These are phyloP conservation scores for Bovichtus variegatus DNA, from an alignment of 2,797 vertebrate species.

Conservation along the genomic window DNA sequence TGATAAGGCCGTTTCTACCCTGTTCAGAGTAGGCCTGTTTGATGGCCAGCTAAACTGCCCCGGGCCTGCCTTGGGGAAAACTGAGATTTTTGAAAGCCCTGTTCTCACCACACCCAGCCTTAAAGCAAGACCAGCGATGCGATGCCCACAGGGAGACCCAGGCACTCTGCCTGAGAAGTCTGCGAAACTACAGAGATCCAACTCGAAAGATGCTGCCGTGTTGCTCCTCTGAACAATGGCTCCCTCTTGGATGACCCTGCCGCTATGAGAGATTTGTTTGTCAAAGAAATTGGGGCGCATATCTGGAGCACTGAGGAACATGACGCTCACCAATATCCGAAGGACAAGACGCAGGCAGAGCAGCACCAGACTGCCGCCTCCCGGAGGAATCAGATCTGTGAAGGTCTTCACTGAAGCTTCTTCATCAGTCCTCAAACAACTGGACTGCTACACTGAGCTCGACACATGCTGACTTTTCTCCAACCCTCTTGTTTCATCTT, in stretches of 20 bases:
- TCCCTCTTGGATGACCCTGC: slow-evolving; percentile 43
- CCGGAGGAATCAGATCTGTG: slow-evolving; percentile 20
- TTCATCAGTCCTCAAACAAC: slow-evolving; percentile 1
- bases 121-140: slow-evolving; percentile 62
- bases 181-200: slow-evolving; percentile 63
- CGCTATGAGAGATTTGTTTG: slow-evolving; percentile 52
- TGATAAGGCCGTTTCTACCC: slow-evolving; percentile 68
- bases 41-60: slow-evolving; percentile 77
- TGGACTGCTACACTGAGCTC: neutral
- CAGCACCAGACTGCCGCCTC: slow-evolving; percentile 12
- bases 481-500: neutral
- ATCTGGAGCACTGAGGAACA: slow-evolving; percentile 47
- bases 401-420: slow-evolving; percentile 10
- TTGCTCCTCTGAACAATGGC: slow-evolving; percentile 53
- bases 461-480: neutral
- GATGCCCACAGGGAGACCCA: slow-evolving; percentile 61
- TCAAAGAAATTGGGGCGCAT: slow-evolving; percentile 47
- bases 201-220: slow-evolving; percentile 53
- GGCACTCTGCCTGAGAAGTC: slow-evolving; percentile 63
- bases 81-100: slow-evolving; percentile 65
- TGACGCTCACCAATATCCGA: slow-evolving; percentile 53
- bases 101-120: slow-evolving; percentile 70
- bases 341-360: slow-evolving; percentile 32
- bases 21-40: slow-evolving; percentile 68
- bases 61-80: slow-evolving; percentile 73